Evolutionary conservation across 1,140 invertebrate genomes (phyloP), one percentile per base, ranked within the genome.

Genomic region (Nomia melanderi): DNA sequence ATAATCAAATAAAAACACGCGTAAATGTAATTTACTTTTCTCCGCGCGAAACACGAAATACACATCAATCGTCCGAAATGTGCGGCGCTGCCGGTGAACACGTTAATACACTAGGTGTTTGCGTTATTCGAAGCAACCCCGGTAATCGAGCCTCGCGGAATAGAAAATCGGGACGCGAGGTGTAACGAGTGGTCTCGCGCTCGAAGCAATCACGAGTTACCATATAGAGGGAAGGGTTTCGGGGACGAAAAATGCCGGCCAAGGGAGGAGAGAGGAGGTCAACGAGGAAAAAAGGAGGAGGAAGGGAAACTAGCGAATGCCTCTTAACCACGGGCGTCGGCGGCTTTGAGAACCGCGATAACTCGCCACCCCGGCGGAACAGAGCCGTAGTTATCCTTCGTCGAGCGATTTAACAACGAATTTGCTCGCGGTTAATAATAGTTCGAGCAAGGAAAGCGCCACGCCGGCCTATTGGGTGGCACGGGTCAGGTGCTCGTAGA

Each of bases 391-490:
- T 84, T 84, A 79, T 77, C 77, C 56, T 53, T 50, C 72, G 50
- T 53, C 41, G 44, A 62, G 33, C 77, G 64, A 83, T 83, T 83
- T 80, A 83, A 81, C 66, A 77, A 72, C 69, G 83, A 72, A 79
- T 81, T 88, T 84, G 81, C 83, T 78, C 81, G 73, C 57, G 74
- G 81, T 87, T 86, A 84, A 78, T 84, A 83, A 87, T 83, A 85
- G 85, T 80, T 79, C 59, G 82, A 85, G 82, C 74, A 62, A 88
- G 83, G 88, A 89, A 90, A 90, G 87, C 88, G 78, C 75, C 86
- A 81, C 47, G 36, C 25, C 72, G 69, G 79, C 82, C 74, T 76
- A 84, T 85, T 84, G 86, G 69, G 77, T 81, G 74, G 71, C 83
- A 83, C 67, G 72, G 82, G 86, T 86, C 79, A 82, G 77, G 75